A percentile compares a stretch with the other conserved stretches of the same genome.
Conservation (phyloP, 2,113 vertebrate genomes). For the Hypanus sabinus region DNA sequence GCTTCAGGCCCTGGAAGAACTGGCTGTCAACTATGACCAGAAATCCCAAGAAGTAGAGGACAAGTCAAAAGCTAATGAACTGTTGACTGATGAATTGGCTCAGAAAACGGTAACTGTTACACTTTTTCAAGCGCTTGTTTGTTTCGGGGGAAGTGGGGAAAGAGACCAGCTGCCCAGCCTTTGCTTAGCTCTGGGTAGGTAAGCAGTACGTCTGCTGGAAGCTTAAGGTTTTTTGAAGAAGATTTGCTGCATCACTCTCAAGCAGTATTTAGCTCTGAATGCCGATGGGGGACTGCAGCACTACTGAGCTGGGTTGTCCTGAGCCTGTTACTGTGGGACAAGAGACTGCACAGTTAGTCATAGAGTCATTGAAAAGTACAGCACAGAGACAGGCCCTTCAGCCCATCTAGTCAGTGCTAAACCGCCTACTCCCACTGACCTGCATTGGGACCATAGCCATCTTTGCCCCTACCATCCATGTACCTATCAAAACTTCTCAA, state of each 20-base stretch:
- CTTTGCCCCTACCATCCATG: too few species aligned
- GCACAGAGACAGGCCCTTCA: too few species aligned
- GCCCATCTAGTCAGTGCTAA: too few species aligned
- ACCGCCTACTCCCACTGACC: too few species aligned
- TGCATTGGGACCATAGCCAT: too few species aligned
- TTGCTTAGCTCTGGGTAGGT: background rate
- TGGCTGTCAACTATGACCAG: conserved; percentile 88
- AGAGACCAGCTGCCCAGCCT: background rate
- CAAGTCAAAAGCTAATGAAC: conserved; percentile 65
- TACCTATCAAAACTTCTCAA: too few species aligned
- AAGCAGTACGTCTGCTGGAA: background rate
- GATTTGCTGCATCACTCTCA: background rate
- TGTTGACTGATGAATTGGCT: conserved; percentile 74
- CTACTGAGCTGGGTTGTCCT: background rate
- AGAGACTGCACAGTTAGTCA: background rate
- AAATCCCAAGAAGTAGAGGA: conserved; percentile 85
- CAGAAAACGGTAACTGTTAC: conserved; percentile 66
- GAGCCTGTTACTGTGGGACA: background rate
- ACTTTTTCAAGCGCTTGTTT: background rate
- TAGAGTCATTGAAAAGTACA: too few species aligned
- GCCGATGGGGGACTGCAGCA: background rate
- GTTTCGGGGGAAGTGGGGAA: background rate
- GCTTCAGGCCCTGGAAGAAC: conserved; percentile 84
- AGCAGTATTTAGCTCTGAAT: background rate
- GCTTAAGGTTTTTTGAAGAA: background rate